Evolutionary conservation across 2,113 vertebrate genomes (phyloP), one percentile per base, ranked within the genome.

Genomic region (Scomber colias): DNA sequence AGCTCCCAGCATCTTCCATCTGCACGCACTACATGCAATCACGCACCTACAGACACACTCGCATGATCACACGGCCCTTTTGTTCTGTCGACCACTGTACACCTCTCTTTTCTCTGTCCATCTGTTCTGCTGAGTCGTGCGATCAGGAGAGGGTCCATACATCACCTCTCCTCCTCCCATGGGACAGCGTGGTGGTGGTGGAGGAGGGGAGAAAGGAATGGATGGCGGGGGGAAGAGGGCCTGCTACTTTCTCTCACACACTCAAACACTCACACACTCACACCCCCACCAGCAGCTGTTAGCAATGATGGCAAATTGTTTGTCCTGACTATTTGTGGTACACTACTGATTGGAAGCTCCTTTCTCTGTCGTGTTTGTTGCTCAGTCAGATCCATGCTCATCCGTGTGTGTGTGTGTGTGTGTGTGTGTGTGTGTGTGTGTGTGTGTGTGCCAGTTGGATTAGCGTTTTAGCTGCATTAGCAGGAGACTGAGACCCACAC

Each of bases 91-190:
- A 24, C 75, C 69, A 81, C 40, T 61, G 81, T 50, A 65, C 49
- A 81, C 67, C 45, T 70, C 45, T 82, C 53, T 75, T 53, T 57
- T 81, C 64, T 74, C 66, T 77, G 84, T 85, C 86, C 90, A 84
- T 92, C 87, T 91, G 89, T 92, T 94, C 76, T 90, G 90, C 93
- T 91, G 90, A 92, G 87, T 91, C 55, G 75, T 83, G 71, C 48
- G 76, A 91, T 90, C 90, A 83, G 74, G 53, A 90, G 75, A 84
- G 79, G 86, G 84, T 91, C 89, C 51, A 92, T 92, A 91, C 84
- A 92, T 94, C 92, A 93, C 89, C 89, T 89, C 87, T 83, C 83
- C 86, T 79, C 79, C 81, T 89, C 90, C 89, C 86, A 17, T 30
- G 89, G 84, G 90, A 93, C 75, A 69, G 48, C 2, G 35, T 74